phyloP scores from a whole-genome alignment of 2,888 invertebrate genomes.

The Aphrophora alni region DNA sequence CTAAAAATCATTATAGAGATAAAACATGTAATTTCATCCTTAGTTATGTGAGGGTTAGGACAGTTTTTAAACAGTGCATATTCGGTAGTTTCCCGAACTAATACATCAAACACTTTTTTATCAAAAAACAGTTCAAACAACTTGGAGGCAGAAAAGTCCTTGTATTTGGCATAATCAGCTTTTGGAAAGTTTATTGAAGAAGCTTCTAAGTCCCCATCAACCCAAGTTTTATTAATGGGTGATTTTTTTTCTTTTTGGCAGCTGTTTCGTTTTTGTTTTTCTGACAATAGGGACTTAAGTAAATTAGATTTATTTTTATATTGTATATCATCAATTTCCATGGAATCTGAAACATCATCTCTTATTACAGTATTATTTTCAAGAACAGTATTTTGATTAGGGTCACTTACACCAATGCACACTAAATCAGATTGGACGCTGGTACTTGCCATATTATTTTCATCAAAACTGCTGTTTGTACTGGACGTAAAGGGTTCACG shows the following conservation, averaged over 20 bases:
- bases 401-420: too few relatives aligned
- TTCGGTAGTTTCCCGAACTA: conserved; percentile 30
- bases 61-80: conserved; percentile 46
- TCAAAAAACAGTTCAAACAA: background rate
- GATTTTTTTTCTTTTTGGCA: too few relatives aligned
- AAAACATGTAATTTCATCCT: conserved; percentile 31
- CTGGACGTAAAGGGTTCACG: too few relatives aligned
- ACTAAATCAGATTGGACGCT: too few relatives aligned
- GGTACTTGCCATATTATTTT: too few relatives aligned
- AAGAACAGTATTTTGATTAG: too few relatives aligned
- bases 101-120: conserved; percentile 39
- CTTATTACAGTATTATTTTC: too few relatives aligned
- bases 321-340: too few relatives aligned
- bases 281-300: background rate
- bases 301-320: too few relatives aligned
- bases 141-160: background rate
- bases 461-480: too few relatives aligned
- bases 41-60: conserved; percentile 41
- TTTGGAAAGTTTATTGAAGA: background rate
- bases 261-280: too few relatives aligned
- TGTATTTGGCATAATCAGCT: background rate
- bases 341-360: too few relatives aligned
- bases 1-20: conserved; percentile 44
- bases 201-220: conserved; percentile 10
- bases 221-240: background rate